Percentiles rank a stretch among this genome's conserved stretches.
Evolutionary conservation across 2,113 vertebrate species (phyloP).

Genomic region (Saguinus midas): DNA sequence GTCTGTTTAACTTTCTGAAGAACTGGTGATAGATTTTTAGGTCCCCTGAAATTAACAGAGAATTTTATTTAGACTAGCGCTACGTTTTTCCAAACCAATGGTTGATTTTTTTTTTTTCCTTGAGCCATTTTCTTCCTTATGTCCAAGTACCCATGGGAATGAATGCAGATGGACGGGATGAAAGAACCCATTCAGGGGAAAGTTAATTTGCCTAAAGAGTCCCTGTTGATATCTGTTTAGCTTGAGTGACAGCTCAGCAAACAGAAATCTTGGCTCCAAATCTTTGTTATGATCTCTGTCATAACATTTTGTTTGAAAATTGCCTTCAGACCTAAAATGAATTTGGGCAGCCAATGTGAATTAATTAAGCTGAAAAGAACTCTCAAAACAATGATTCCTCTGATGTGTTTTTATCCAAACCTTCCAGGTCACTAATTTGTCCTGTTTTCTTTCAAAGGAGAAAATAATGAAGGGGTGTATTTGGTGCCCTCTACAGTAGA

Average conservation of each 20-base stretch:
- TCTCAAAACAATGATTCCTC: slow-evolving; percentile 3
- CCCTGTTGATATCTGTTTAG: slow-evolving; percentile 1
- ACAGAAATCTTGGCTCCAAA: neutral
- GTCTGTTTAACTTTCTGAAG: neutral
- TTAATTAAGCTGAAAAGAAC: slow-evolving; percentile 41
- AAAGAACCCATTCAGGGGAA: slow-evolving; percentile 34
- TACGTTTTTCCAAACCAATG: neutral
- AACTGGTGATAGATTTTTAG: neutral
- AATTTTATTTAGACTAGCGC: neutral
- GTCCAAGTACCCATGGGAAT: neutral
- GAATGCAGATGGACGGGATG: neutral
- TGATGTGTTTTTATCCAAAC: neutral
- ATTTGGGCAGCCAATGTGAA: neutral
- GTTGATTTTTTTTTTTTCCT: neutral
- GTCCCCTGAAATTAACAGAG: neutral
- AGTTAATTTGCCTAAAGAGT: slow-evolving; percentile 32
- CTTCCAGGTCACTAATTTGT: slow-evolving; percentile 57
- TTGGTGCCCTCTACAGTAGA: neutral
- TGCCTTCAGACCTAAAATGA: neutral
- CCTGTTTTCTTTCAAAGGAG: slow-evolving; percentile 39
- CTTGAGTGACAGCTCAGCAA: neutral
- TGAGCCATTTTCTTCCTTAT: neutral
- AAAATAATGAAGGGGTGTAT: neutral
- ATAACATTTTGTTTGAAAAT: slow-evolving; percentile 28
- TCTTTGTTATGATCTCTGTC: neutral